phyloP scores from a whole-genome alignment of 92 coral and sea anemone genomes.

The Phenganax stokvisi region DNA sequence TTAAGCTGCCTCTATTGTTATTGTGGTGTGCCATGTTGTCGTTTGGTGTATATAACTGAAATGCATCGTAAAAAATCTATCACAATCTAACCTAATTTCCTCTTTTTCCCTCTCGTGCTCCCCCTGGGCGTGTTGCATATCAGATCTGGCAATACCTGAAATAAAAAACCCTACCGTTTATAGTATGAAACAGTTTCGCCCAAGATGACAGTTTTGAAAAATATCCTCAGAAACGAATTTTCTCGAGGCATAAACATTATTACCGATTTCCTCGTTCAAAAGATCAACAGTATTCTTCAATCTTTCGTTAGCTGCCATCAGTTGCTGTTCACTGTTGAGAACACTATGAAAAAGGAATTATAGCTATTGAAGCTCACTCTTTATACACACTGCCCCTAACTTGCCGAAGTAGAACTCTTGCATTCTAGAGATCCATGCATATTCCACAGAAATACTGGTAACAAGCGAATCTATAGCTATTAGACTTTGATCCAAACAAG shows the following conservation, averaged over 20 bases:
- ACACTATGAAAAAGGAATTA: constrained; percentile 42
- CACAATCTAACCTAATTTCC: constrained; percentile 59
- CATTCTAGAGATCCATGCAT: too few relatives aligned
- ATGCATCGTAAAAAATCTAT: too few relatives aligned
- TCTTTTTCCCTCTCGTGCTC: constrained; percentile 61
- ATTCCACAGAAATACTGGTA: too few relatives aligned
- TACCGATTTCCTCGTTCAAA: constrained; percentile 86
- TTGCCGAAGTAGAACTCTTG: too few relatives aligned
- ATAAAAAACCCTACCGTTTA: background rate
- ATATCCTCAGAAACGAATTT: background rate
- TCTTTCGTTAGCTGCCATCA: constrained; percentile 83
- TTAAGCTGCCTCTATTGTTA: too few relatives aligned
- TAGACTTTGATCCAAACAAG: too few relatives aligned
- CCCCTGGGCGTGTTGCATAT: constrained; percentile 72
- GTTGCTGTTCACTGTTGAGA: constrained; percentile 83
- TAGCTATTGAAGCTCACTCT: background rate
- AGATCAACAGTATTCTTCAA: constrained; percentile 81
- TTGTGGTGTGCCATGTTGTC: background rate
- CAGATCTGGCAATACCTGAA: constrained; percentile 67
- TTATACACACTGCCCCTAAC: too few relatives aligned
- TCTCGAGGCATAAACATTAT: background rate
- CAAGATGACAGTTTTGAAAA: too few relatives aligned
- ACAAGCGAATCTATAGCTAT: too few relatives aligned
- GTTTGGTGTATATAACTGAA: background rate
- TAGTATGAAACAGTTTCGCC: too few relatives aligned